Evolutionary conservation across 2,113 vertebrate species (phyloP).

Genomic region (Heterocephalus glaber): DNA sequence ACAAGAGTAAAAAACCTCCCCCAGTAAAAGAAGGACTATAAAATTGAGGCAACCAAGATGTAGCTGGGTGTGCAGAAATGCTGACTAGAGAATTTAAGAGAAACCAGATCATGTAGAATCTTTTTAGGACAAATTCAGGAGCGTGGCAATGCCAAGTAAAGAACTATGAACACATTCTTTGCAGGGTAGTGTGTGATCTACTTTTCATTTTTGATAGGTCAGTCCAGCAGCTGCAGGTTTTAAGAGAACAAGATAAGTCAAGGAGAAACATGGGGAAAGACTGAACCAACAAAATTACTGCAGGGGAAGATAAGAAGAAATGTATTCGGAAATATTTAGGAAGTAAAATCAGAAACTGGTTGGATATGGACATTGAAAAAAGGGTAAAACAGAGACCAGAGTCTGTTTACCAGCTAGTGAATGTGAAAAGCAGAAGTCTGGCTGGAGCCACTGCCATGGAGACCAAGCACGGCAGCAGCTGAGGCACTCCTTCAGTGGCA

Average conservation of each 20-base stretch:
- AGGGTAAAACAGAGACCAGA: neutral
- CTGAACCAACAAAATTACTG: neutral
- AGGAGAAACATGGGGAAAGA: slow-evolving; percentile 9
- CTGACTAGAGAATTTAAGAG: neutral
- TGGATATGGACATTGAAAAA: neutral
- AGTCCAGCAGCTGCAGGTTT: neutral
- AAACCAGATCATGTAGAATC: neutral
- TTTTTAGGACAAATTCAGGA: neutral
- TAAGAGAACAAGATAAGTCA: neutral
- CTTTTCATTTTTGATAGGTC: neutral
- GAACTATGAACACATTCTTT: neutral
- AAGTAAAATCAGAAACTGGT: neutral
- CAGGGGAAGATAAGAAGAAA: neutral
- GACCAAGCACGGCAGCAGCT: neutral
- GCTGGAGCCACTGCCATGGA: neutral
- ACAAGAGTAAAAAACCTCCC: neutral
- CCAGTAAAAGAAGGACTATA: neutral
- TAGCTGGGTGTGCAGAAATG: neutral
- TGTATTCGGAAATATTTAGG: neutral
- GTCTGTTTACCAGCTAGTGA: neutral
- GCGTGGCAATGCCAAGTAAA: neutral
- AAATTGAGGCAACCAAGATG: neutral
- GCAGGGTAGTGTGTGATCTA: neutral
- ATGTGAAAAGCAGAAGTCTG: neutral
- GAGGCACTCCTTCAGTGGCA: neutral